A percentile compares a stretch with the other conserved stretches of the same genome.
phyloP scores from a whole-genome alignment of 2,797 vertebrate species.

The Sebastiscus albofasciatus region DNA sequence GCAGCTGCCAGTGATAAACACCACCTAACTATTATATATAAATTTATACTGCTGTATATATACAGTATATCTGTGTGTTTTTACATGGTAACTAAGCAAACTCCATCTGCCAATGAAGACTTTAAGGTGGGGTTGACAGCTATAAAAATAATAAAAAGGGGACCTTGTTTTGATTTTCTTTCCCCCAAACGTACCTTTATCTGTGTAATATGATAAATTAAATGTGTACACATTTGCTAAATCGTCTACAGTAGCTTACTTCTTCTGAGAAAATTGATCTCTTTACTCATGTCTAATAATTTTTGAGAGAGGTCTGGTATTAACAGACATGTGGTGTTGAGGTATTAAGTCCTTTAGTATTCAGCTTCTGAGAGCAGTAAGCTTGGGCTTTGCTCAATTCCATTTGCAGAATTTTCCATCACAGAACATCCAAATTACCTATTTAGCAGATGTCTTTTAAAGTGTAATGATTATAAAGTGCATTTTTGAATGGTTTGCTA shows the following conservation, averaged over 20 bases:
- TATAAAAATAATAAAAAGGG: not conserved
- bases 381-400: not conserved
- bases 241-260: not conserved
- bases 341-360: not conserved
- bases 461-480: constrained; percentile 18
- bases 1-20: constrained; percentile 2
- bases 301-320: constrained; percentile 2
- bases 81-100: not conserved
- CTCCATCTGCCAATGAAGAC: not conserved
- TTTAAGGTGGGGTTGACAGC: not conserved
- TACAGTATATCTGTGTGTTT: not conserved
- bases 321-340: not conserved
- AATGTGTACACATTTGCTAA: not conserved
- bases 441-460: constrained; percentile 36
- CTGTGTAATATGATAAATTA: not conserved
- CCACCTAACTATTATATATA: not conserved
- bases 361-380: not conserved
- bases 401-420: constrained; percentile 17
- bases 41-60: too few species aligned
- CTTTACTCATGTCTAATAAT: not conserved
- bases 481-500: constrained; percentile 15
- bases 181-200: not conserved
- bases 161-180: not conserved
- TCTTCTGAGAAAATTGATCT: constrained; percentile 14
- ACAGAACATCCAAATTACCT: constrained; percentile 26